Evolutionary conservation across 2,113 vertebrate genomes (phyloP).

Genomic region (Forbesichthys papilliferus): DNA sequence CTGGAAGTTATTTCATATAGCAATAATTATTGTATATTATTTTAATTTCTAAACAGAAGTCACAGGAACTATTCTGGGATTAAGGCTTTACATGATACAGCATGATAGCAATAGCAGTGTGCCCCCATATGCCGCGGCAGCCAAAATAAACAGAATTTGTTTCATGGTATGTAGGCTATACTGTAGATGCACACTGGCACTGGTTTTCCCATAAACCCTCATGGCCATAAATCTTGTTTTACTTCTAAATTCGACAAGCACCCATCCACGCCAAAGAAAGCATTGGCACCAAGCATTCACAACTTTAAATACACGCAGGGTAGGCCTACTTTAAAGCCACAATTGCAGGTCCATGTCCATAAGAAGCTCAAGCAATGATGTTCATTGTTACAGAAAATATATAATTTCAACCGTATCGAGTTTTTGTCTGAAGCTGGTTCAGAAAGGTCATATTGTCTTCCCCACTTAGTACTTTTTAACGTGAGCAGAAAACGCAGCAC

Average conservation of each 20-base stretch:
- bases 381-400: slow-evolving; percentile 66
- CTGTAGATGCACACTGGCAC: slow-evolving; percentile 41
- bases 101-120: slow-evolving; percentile 27
- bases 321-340: slow-evolving; percentile 65
- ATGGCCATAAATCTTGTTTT: slow-evolving; percentile 68
- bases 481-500: slow-evolving; percentile 12
- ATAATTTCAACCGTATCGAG: slow-evolving; percentile 69
- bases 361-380: slow-evolving; percentile 60
- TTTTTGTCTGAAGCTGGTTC: slow-evolving; percentile 71
- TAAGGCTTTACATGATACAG: slow-evolving; percentile 35
- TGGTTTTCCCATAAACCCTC: slow-evolving; percentile 55
- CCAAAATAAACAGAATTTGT: slow-evolving; percentile 52
- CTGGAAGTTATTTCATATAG: slow-evolving; percentile 48
- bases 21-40: slow-evolving; percentile 13
- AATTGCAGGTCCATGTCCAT: slow-evolving; percentile 74
- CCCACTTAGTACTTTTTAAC: slow-evolving; percentile 21
- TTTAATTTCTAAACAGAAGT: slow-evolving; percentile 58
- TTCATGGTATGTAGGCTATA: slow-evolving; percentile 41
- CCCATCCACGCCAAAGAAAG: slow-evolving; percentile 75
- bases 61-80: slow-evolving; percentile 41
- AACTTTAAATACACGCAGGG: slow-evolving; percentile 72
- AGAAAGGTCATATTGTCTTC: slow-evolving; percentile 50
- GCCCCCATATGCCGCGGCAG: slow-evolving; percentile 39
- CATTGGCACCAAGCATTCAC: slow-evolving; percentile 61
- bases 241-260: slow-evolving; percentile 71